These are phyloP conservation scores for Luffia ferchaultella DNA, from an alignment of 2,888 invertebrate genomes.

Conservation along the genomic window DNA sequence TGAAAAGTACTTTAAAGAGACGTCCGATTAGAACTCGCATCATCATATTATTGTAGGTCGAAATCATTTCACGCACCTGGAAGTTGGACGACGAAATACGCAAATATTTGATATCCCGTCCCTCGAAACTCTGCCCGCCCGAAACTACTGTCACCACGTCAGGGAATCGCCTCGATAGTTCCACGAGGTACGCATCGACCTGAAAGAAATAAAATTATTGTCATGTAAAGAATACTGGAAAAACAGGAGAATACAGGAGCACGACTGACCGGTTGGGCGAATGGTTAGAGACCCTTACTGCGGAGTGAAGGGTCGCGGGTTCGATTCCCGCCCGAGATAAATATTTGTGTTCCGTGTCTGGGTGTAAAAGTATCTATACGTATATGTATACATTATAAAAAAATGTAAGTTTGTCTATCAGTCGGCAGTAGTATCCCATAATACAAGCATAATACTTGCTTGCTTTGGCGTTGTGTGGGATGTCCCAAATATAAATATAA, in stretches of 20 bases:
- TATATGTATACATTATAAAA: too few relatives aligned
- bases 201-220: conserved; percentile 18
- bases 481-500: too few relatives aligned
- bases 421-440: too few relatives aligned
- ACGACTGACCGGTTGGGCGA: too few relatives aligned
- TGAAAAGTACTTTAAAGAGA: neutral
- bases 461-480: too few relatives aligned
- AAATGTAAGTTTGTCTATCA: neutral
- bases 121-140: conserved; percentile 64
- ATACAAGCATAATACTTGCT: too few relatives aligned
- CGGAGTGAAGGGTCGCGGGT: too few relatives aligned
- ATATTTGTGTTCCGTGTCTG: too few relatives aligned
- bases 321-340: too few relatives aligned
- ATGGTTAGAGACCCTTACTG: too few relatives aligned
- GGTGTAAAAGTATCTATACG: too few relatives aligned
- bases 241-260: neutral
- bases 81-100: conserved; percentile 63
- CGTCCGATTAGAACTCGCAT: neutral
- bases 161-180: conserved; percentile 30
- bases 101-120: conserved; percentile 61
- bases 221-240: neutral
- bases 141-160: conserved; percentile 30
- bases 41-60: neutral
- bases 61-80: conserved; percentile 23
- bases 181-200: conserved; percentile 38